These are phyloP conservation scores for Sycophaga agraensis DNA, from an alignment of 1,140 invertebrate genomes.

Conservation along the genomic window DNA sequence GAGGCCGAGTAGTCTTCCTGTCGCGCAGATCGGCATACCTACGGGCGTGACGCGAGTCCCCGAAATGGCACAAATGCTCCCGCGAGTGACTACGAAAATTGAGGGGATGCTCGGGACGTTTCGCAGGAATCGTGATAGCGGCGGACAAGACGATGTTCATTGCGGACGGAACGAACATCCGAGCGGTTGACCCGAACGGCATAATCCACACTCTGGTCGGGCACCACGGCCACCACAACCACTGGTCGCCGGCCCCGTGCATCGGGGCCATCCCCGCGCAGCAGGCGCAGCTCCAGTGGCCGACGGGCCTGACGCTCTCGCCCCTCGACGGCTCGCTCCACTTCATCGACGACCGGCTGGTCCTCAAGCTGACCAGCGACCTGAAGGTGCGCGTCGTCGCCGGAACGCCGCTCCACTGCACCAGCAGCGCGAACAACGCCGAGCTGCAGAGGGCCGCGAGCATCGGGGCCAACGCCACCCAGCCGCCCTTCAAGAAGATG, in stretches of 20 bases:
- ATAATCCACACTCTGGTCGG: slow-evolving; percentile 94
- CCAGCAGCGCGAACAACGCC: slow-evolving; percentile 38
- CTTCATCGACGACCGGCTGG: slow-evolving; percentile 92
- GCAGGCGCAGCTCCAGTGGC: slow-evolving; percentile 91
- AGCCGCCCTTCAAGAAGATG: slow-evolving; percentile 41
- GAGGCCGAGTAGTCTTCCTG: no score
- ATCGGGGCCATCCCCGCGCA: slow-evolving; percentile 73
- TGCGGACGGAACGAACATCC: slow-evolving; percentile 90
- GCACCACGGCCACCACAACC: slow-evolving; percentile 87
- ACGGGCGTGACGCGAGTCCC: no score
- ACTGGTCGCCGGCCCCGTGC: slow-evolving; percentile 88
- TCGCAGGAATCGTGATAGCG: slow-evolving; percentile 79
- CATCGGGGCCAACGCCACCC: slow-evolving; percentile 37
- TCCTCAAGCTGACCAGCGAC: slow-evolving; percentile 88
- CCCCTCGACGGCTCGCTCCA: slow-evolving; percentile 91
- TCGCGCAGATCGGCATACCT: no score
- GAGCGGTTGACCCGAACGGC: slow-evolving; percentile 85
- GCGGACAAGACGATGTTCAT: slow-evolving; percentile 92
- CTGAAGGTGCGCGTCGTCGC: slow-evolving; percentile 88
- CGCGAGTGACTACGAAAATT: slow-evolving; percentile 9
- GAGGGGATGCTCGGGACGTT: not conserved
- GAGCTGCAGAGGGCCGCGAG: slow-evolving; percentile 36
- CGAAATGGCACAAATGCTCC: no score
- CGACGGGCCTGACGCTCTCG: slow-evolving; percentile 81
- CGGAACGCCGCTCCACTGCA: slow-evolving; percentile 86